Evolutionary conservation across 2,797 vertebrate genomes (phyloP).

Genomic region (Pseudochirops cupreus): DNA sequence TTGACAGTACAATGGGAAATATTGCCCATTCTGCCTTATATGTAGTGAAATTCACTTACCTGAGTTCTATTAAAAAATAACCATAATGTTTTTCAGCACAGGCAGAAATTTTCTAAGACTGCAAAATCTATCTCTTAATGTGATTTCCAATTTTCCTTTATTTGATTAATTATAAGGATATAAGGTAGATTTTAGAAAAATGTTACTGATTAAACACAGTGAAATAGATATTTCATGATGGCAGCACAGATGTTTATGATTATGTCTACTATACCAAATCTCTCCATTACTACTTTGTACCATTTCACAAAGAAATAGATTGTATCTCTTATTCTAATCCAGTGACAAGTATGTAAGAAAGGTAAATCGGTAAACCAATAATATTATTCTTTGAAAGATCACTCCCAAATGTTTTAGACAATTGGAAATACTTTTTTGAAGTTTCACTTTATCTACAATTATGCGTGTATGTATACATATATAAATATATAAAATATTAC

Average conservation of each 20-base stretch:
- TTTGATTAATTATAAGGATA: conserved; percentile 18
- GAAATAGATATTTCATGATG: conserved; percentile 9
- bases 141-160: background rate
- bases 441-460: background rate
- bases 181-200: conserved; percentile 51
- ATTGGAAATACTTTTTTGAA: background rate
- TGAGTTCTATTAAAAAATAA: conserved; percentile 61
- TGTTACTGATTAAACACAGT: conserved; percentile 19
- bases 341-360: background rate
- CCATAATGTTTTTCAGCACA: background rate
- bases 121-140: background rate
- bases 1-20: conserved; percentile 72
- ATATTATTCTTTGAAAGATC: too few relatives aligned
- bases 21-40: conserved; percentile 56
- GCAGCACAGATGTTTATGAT: background rate
- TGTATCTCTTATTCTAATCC: background rate
- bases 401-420: background rate
- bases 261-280: conserved; percentile 26
- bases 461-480: background rate
- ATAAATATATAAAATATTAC: too few relatives aligned
- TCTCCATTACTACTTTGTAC: background rate
- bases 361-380: too few relatives aligned
- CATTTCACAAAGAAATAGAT: background rate
- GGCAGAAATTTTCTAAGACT: background rate
- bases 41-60: conserved; percentile 63